Evolutionary conservation across 2,888 invertebrate species (phyloP), one percentile per base, ranked within the genome.

Genomic region (Stenchaetothrips biformis): DNA sequence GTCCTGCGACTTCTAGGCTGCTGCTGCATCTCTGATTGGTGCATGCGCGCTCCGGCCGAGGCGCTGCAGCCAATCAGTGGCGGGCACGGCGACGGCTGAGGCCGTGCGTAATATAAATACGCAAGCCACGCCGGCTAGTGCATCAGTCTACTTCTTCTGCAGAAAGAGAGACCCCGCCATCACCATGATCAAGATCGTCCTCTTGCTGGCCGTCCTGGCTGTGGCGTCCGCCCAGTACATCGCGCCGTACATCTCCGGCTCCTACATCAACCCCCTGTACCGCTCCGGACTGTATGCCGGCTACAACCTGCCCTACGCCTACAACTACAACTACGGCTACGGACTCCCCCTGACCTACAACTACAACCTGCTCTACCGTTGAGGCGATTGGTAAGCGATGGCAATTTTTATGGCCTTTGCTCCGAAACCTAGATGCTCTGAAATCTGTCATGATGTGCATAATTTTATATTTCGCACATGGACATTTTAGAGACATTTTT

Each of bases 311-410:
- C 67, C 67, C 67, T 74, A 74, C 67, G 67, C 67, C 67, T 74
- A 74, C 67, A 74, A 74, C 67, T 74, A 74, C 67, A 74, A 74
- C 67, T 74, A 74, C 67, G 67, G 67, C 67, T 74, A 74, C 67
- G 67, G 67, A 8, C 67, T 74, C 21, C 21, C 21, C 9, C 67
- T 74, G 67, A 25, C 37, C 37, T 37, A 37, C 21, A 67, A 74
- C 67, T 74, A 74, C 67, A 74, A 74, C 67, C 25, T 74, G 67
- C 67, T 74, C 67, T 74, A 74, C 25, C 67, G 67, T 25, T 74
- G 4, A 74, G 67, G 9, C 67, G 2, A 37, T 74, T 7, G 25
- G 67, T 74, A 8, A 74, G 67, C 7, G 11, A 2, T 3, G 6
- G 62, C 62, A n/a, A 62, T 62, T n/a, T 53, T 53, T 16, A 9